Evolutionary conservation across 2,888 invertebrate genomes (phyloP), one percentile per base, ranked within the genome.

Genomic region (Sthenelais limicola): DNA sequence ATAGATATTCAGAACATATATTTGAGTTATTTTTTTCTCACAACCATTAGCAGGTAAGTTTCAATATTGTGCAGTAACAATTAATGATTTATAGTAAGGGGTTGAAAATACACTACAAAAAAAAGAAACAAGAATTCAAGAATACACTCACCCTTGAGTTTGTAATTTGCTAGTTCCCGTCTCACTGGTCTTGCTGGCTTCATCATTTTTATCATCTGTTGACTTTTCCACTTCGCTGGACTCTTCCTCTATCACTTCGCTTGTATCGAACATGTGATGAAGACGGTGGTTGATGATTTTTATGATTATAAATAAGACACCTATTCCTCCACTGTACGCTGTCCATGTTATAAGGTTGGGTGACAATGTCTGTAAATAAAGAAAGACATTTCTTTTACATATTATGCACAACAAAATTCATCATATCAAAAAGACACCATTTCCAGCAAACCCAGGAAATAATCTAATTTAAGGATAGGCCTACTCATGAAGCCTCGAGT

Each of bases 251-350:
- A 85, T 83, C 68, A 85, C 93, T 88, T 97, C 96, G n/a, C 93
- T 93, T 18, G 95, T 95, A 89, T 98, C 97, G 88, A 97, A 98
- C 90, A 97, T 93, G 81, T 93, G 92, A 89, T 98, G 98, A 74
- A 98, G 91, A 54, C 93, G 92, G 89, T 93, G 93, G 89, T 97
- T 98, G 80, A 94, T 89, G 74, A 94, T 89, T 90, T 99, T 99
- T 76, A 98, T 90, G 68, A 91, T 86, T 15, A 93, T 91, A 87
- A 98, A 95, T 73, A 95, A 90, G 70, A 93, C 83, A 33, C 93
- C 93, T 78, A 98, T 93, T 69, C 93, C 91, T 62, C 91, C 90
- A 87, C 94, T 94, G 89, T 98, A 98, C 74, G 93, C 90, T 74
- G 93, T 91, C 97, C 97, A 97, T 82, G 94, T 92, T 78, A 93